Conservation (phyloP, 2,888 invertebrate species). For the Ramazzottius varieornatus region DNA sequence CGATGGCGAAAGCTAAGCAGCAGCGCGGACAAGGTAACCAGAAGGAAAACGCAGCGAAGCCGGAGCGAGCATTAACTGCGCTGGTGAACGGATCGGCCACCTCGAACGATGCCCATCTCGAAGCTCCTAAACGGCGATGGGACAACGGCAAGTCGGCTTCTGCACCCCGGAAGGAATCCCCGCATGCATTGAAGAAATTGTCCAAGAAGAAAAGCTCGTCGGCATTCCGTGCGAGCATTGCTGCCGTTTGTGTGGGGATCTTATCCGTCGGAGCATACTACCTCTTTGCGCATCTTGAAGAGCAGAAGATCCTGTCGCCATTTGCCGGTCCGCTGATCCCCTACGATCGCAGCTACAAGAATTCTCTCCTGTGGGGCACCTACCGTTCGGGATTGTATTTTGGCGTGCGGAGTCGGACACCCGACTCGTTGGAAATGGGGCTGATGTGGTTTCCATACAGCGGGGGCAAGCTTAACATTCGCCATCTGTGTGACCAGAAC, state of each 20-base stretch:
- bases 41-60: no score
- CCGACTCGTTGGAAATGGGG: not conserved
- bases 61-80: no score
- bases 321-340: constrained; percentile 3
- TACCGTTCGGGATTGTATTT: constrained; percentile 65
- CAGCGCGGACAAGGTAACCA: no score
- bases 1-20: no score
- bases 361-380: constrained; percentile 46
- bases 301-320: not conserved
- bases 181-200: not conserved
- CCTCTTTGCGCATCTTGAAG: not conserved
- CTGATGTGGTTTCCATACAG: constrained; percentile 74
- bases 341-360: not conserved
- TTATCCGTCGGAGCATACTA: not conserved
- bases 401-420: constrained; percentile 20
- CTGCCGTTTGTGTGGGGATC: not conserved
- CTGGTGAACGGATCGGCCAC: no score
- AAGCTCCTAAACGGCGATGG: no score
- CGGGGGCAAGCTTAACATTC: constrained; percentile 10
- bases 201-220: not conserved
- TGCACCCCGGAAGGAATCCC: not conserved
- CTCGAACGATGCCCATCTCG: no score
- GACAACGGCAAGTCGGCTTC: not conserved
- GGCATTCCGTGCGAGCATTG: not conserved
- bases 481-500: constrained; percentile 74